Evolutionary conservation across 2,797 vertebrate genomes (phyloP).

Genomic region (Myoxocephalus aenaeus): DNA sequence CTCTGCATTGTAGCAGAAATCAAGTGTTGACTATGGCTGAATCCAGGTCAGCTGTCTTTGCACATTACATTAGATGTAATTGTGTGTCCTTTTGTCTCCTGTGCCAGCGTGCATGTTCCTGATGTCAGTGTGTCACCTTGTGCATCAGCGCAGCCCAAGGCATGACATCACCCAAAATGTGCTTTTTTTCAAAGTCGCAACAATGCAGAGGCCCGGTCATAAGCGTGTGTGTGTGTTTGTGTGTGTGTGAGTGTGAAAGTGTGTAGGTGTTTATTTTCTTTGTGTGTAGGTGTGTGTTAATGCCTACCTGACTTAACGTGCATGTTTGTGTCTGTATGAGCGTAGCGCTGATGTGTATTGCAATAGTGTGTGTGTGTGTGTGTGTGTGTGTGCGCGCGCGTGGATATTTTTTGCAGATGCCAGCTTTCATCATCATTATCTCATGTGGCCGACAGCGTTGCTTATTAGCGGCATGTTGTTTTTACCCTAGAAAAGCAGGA

Average conservation of each 20-base stretch:
- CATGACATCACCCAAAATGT: constrained; percentile 62
- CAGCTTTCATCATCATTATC: constrained; percentile 47
- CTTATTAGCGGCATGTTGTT: constrained; percentile 48
- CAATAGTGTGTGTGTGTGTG: neutral
- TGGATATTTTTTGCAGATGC: constrained; percentile 43
- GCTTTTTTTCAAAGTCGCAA: constrained; percentile 49
- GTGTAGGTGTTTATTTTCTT: neutral
- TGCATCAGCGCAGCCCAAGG: constrained; percentile 46
- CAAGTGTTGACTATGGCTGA: constrained; percentile 51
- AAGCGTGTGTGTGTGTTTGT: neutral
- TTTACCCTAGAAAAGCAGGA: constrained; percentile 49
- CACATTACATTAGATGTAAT: constrained; percentile 58
- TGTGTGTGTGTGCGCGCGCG: neutral
- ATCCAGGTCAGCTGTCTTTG: constrained; percentile 75
- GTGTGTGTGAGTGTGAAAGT: no score
- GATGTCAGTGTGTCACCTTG: no score
- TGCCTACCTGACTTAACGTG: neutral
- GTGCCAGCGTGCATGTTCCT: constrained; percentile 9
- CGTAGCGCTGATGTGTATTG: neutral
- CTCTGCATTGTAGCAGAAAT: constrained; percentile 54
- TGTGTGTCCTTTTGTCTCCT: constrained; percentile 42
- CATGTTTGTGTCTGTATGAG: neutral
- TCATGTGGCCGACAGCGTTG: constrained; percentile 51
- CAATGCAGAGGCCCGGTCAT: constrained; percentile 42
- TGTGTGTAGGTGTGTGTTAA: neutral